Evolutionary conservation across 2,797 vertebrate genomes (phyloP).

Genomic region (Arremon aurantiirostris): DNA sequence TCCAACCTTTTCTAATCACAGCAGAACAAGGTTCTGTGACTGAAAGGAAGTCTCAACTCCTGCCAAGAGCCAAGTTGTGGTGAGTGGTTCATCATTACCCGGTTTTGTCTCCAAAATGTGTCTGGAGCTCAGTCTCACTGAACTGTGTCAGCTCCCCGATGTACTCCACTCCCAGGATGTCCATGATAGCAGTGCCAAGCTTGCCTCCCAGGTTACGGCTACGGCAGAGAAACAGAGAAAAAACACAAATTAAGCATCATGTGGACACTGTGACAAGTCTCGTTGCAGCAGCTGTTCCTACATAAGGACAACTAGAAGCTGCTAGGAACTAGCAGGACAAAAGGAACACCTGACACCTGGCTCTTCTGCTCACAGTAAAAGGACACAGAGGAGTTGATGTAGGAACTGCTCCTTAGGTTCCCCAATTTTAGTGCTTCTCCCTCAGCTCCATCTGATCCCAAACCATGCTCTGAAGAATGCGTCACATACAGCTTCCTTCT

Average conservation of each 20-base stretch:
- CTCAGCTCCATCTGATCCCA: not conserved
- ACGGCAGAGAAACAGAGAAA: not conserved
- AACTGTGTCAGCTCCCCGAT: constrained; percentile 89
- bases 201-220: constrained; percentile 95
- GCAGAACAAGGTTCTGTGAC: not conserved
- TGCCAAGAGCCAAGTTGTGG: not conserved
- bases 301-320: not conserved
- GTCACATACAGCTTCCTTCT: not conserved
- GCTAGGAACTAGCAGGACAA: not conserved
- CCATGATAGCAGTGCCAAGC: constrained; percentile 85
- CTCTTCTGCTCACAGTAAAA: not conserved
- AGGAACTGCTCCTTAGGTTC: not conserved
- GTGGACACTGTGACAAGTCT: not conserved
- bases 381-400: not conserved
- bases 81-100: constrained; percentile 78
- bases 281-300: not conserved
- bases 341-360: not conserved
- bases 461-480: not conserved
- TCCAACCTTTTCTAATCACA: not conserved
- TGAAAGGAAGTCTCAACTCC: not conserved
- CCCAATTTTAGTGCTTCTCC: not conserved
- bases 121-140: constrained; percentile 81
- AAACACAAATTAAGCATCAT: not conserved
- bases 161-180: constrained; percentile 83
- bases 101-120: constrained; percentile 92